Evolutionary conservation across 2,113 vertebrate species (phyloP), one percentile per base, ranked within the genome.

Genomic region (Rattus rattus): DNA sequence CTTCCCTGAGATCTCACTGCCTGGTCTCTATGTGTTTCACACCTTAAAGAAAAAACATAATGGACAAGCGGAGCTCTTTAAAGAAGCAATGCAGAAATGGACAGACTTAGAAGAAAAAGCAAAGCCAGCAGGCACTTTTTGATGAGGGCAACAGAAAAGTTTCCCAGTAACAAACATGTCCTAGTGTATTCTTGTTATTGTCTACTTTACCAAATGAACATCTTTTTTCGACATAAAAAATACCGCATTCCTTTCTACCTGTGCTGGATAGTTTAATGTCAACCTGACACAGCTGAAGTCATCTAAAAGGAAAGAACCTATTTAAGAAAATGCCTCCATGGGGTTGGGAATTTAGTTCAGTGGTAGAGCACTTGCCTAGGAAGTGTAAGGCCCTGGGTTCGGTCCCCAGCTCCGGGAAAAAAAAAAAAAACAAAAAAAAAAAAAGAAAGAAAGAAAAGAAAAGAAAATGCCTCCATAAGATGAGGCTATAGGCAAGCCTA

Each of bases 171-270:
- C 5, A 93, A 33, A 90, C 83, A 81, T 77, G 43, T 94, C 84
- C 93, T 79, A 70, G 16, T 85, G 33, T 96, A 36, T 67, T 85
- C 86, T 65, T 63, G 36, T 88, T 88, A 94, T 95, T 77, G 56
- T 76, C 39, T 94, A 1, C 28, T 85, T 67, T 54, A 91, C 49
- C 73, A 92, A 95, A 93, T 92, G 54, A 94, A 93, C 33, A 73
- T 17, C 47, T 81, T 90, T 87, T 89, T 79, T 69, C 61, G 49
- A 95, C 22, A 95, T 52, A 26, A 93, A 95, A 70, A 30, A 94
- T 91, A 93, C 91, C 52, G 17, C 0, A 77, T 22, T 91, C 7
- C 43, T 95, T 92, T 94, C 47, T 80, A 96, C 54, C 19, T 24
- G 28, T 36, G 63, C 47, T 79, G 33, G 33, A 49, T 10, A 39